These are phyloP conservation scores for Penaeus vannamei DNA, from an alignment of 1,140 invertebrate genomes.

Conservation along the genomic window DNA sequence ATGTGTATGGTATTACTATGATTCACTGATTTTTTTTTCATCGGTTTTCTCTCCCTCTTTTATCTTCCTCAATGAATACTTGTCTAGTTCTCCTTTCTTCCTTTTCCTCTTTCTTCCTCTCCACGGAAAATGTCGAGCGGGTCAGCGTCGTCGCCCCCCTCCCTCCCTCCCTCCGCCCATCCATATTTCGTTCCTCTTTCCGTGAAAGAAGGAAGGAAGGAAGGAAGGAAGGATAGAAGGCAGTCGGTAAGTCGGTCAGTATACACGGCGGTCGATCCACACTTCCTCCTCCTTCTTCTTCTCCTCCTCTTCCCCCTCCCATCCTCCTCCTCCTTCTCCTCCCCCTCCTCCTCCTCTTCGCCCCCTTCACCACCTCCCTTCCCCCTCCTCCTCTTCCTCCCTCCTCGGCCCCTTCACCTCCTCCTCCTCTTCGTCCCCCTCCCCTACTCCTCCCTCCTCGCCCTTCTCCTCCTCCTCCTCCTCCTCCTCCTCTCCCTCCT, in stretches of 20 bases:
- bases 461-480: neutral
- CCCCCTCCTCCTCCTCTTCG: neutral
- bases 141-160: neutral
- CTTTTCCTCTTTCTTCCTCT: neutral
- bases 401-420: neutral
- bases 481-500: constrained; percentile 1
- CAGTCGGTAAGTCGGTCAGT: too few species aligned
- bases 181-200: neutral
- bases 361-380: neutral
- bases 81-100: neutral
- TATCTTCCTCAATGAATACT: neutral
- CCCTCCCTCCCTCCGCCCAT: neutral
- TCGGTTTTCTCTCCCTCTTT: neutral
- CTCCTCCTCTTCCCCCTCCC: neutral
- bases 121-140: neutral
- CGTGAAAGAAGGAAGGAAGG: neutral
- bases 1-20: too few species aligned
- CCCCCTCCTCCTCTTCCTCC: constrained; percentile 16
- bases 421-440: too few species aligned
- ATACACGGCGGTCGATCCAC: neutral
- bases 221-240: neutral
- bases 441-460: neutral
- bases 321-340: too few species aligned
- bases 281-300: neutral
- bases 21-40: neutral